Percentiles rank a stretch among this genome's conserved stretches.
Evolutionary conservation across 2,888 invertebrate species (phyloP).

Genomic region (Periphyllus acericola): DNA sequence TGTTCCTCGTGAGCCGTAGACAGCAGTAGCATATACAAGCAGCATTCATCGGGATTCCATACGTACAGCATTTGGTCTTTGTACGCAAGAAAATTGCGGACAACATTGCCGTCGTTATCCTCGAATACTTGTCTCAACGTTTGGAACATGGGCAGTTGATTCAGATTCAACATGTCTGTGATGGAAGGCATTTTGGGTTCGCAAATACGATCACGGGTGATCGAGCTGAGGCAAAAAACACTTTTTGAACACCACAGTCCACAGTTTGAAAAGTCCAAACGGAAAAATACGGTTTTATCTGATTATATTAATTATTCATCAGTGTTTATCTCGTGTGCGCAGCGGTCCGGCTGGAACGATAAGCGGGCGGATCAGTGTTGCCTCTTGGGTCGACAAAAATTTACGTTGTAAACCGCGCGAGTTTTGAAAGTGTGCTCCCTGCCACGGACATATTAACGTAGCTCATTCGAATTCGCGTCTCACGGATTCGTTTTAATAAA

Average conservation of each 20-base stretch:
- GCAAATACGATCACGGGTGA: neutral
- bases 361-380: neutral
- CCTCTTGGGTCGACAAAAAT: neutral
- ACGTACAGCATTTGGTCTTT: constrained; percentile 76
- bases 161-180: constrained; percentile 47
- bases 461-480: too few species aligned
- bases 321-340: neutral
- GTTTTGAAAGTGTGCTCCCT: too few species aligned
- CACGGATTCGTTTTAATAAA: too few species aligned
- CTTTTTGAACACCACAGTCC: neutral
- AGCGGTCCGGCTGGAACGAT: neutral
- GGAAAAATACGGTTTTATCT: constrained; percentile 17
- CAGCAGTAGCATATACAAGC: constrained; percentile 71
- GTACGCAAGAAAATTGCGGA: constrained; percentile 68
- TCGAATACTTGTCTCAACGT: constrained; percentile 29
- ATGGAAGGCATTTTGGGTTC: constrained; percentile 19
- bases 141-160: constrained; percentile 41
- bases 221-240: neutral
- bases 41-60: constrained; percentile 76
- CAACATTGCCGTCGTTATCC: neutral
- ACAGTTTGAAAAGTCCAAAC: constrained; percentile 15
- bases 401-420: too few species aligned
- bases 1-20: constrained; percentile 26
- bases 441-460: too few species aligned
- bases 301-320: constrained; percentile 2